These are phyloP conservation scores for Agrotis clavis DNA, from an alignment of 2,888 invertebrate genomes.

Conservation along the genomic window DNA sequence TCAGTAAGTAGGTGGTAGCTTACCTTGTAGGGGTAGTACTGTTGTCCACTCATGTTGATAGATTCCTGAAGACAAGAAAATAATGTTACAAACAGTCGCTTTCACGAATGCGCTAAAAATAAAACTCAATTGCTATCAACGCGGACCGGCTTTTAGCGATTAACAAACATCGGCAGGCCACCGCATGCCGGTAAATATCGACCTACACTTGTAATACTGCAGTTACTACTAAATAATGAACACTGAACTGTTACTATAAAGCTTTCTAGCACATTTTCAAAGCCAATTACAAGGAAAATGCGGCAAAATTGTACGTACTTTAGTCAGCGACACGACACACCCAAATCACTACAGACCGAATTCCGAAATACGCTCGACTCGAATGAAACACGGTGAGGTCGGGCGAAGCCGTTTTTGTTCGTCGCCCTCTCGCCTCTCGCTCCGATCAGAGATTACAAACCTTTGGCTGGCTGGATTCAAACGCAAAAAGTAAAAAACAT, in stretches of 20 bases:
- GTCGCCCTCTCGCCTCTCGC: constrained; percentile 87
- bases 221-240: constrained; percentile 32
- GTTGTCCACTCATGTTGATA: constrained; percentile 94
- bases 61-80: constrained; percentile 81
- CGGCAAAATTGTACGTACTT: constrained; percentile 80
- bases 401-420: constrained; percentile 83
- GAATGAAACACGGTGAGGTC: constrained; percentile 78
- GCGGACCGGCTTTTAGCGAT: constrained; percentile 78
- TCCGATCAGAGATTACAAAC: constrained; percentile 76
- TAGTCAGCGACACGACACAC: constrained; percentile 86
- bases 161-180: constrained; percentile 70
- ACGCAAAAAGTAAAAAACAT: neutral
- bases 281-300: constrained; percentile 36
- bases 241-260: constrained; percentile 46
- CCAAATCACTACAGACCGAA: constrained; percentile 80
- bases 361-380: constrained; percentile 84
- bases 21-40: constrained; percentile 97
- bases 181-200: constrained; percentile 64
- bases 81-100: constrained; percentile 70
- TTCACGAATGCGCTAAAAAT: constrained; percentile 80
- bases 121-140: constrained; percentile 74
- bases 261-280: constrained; percentile 31
- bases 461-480: constrained; percentile 62
- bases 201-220: constrained; percentile 44
- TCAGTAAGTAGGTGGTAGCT: constrained; percentile 83